phyloP scores from a whole-genome alignment of 2,888 invertebrate species.

The Pristionchus arcanus region DNA sequence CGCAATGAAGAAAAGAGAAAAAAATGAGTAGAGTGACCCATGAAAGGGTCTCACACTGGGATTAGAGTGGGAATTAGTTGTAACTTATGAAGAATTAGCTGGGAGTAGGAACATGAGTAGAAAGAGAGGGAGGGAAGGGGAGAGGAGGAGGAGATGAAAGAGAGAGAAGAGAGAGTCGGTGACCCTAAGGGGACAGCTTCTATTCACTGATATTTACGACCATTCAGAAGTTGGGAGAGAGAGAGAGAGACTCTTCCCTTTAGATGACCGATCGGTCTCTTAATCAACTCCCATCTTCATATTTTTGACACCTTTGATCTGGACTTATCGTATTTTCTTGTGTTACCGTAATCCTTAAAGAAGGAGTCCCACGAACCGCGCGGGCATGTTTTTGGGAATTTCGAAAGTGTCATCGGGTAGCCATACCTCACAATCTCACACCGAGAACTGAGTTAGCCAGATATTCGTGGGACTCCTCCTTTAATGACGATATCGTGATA shows the following conservation, averaged over 20 bases:
- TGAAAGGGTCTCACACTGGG: background rate
- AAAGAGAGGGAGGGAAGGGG: background rate
- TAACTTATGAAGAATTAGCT: conserved; percentile 49
- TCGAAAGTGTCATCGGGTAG: no score
- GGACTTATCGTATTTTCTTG: background rate
- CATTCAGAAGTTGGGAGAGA: conserved; percentile 34
- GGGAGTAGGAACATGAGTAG: conserved; percentile 46
- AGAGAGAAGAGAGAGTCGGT: conserved; percentile 13
- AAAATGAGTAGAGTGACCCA: conserved; percentile 41
- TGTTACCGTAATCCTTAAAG: background rate
- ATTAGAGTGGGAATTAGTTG: conserved; percentile 51
- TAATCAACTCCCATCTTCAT: background rate
- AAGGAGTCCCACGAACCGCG: no score
- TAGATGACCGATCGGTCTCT: background rate
- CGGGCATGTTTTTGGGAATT: no score
- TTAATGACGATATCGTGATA: background rate
- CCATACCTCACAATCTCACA: no score
- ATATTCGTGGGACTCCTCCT: no score
- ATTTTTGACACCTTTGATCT: conserved; percentile 17
- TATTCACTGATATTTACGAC: conserved; percentile 50
- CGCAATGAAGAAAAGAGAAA: background rate
- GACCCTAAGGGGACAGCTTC: conserved; percentile 47
- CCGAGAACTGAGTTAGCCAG: no score
- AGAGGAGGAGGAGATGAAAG: background rate
- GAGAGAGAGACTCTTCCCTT: background rate